Evolutionary conservation across 1,140 invertebrate species (phyloP).

Genomic region (Drosophila quadrilineata): DNA sequence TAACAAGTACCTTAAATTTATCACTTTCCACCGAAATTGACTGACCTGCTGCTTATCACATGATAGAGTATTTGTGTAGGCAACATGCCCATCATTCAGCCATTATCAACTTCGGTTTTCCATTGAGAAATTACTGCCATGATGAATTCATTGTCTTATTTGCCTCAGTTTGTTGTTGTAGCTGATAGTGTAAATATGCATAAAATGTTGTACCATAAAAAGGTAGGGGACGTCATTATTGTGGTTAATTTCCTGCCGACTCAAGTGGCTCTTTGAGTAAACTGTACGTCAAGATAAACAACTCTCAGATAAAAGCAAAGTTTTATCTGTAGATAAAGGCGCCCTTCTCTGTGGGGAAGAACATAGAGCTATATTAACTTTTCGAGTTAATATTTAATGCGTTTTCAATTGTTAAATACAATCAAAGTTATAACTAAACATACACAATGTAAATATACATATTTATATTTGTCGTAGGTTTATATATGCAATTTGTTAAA

Average conservation of each 20-base stretch:
- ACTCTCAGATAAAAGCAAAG: no score
- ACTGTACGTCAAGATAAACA: neutral
- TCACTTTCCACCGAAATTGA: no score
- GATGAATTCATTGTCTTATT: constrained; percentile 37
- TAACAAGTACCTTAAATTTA: no score
- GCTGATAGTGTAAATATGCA: constrained; percentile 68
- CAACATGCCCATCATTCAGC: no score
- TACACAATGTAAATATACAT: constrained; percentile 67
- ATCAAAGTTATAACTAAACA: constrained; percentile 67
- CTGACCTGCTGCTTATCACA: no score
- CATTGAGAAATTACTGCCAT: constrained; percentile 19
- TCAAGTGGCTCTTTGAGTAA: neutral
- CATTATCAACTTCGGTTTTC: no score
- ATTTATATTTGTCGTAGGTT: constrained; percentile 9
- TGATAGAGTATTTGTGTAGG: no score
- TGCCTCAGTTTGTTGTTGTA: constrained; percentile 36
- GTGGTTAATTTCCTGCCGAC: constrained; percentile 26
- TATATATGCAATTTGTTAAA: constrained; percentile 47
- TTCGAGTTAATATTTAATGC: constrained; percentile 64
- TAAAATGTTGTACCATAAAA: constrained; percentile 47
- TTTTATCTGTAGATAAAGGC: no score
- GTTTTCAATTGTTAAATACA: constrained; percentile 70
- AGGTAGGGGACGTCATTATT: constrained; percentile 13
- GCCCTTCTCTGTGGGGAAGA: neutral
- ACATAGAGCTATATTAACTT: constrained; percentile 37